Evolutionary conservation across 2,113 vertebrate genomes (phyloP).

Genomic region (Hiodon tergisus): DNA sequence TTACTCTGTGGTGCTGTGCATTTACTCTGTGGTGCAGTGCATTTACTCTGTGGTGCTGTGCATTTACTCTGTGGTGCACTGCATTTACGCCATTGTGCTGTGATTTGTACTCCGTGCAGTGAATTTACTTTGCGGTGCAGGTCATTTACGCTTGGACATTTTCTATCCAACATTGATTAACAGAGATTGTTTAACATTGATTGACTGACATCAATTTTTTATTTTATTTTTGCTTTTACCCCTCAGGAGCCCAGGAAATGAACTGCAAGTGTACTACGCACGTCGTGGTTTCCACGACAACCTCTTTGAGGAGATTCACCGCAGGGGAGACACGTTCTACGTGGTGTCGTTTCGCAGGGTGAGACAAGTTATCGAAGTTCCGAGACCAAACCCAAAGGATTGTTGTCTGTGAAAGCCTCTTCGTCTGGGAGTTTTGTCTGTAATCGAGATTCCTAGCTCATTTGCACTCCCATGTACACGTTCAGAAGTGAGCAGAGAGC

Average conservation of each 20-base stretch:
- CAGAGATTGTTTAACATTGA: no score
- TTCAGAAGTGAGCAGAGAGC: background rate
- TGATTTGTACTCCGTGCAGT: no score
- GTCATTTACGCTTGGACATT: background rate
- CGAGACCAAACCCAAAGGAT: background rate
- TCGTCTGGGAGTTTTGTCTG: background rate
- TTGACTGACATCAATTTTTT: background rate
- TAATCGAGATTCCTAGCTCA: no score
- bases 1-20: no score
- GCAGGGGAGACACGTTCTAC: constrained; percentile 75
- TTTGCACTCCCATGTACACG: no score
- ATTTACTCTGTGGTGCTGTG: no score
- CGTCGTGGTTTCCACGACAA: constrained; percentile 68
- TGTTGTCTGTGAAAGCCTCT: background rate
- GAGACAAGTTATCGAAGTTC: constrained; percentile 36
- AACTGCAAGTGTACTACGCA: constrained; percentile 72
- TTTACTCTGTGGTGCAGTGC: no score
- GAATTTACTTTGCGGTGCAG: no score
- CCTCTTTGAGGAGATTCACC: constrained; percentile 73
- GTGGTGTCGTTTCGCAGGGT: constrained; percentile 77
- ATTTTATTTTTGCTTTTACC: constrained; percentile 21
- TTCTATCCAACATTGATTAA: background rate
- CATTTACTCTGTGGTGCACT: no score
- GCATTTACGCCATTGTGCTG: no score
- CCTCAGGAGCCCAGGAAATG: constrained; percentile 61